Percentiles rank a stretch among this genome's conserved stretches.
phyloP scores from a whole-genome alignment of 2,797 vertebrate species.

The Bradypodion ventrale region DNA sequence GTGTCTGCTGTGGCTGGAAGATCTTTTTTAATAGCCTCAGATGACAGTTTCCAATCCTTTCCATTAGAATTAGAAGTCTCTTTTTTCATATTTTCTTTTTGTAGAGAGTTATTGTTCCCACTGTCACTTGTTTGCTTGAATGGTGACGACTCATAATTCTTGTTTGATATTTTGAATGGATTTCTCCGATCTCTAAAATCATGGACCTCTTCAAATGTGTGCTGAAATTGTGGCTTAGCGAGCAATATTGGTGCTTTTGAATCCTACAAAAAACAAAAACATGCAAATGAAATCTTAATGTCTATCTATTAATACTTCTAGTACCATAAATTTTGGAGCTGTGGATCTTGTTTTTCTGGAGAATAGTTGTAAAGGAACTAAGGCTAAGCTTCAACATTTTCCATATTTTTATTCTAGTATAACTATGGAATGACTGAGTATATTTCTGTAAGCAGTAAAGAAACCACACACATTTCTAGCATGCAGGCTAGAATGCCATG shows the following conservation, averaged over 20 bases:
- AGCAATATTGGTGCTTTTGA: constrained; percentile 53
- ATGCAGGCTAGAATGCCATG: background rate
- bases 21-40: constrained; percentile 64
- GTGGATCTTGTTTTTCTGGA: background rate
- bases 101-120: constrained; percentile 25
- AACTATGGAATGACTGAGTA: background rate
- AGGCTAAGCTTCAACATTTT: background rate
- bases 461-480: background rate
- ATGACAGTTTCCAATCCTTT: constrained; percentile 46
- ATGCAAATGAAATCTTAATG: constrained; percentile 19
- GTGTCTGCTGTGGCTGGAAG: constrained; percentile 72
- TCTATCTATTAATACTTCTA: background rate
- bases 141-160: constrained; percentile 68
- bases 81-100: constrained; percentile 40
- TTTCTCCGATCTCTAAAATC: constrained; percentile 78
- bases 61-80: constrained; percentile 5
- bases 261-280: constrained; percentile 73
- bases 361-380: background rate
- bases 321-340: background rate
- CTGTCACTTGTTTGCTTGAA: constrained; percentile 70
- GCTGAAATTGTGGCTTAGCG: constrained; percentile 21
- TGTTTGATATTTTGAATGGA: constrained; percentile 84
- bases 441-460: background rate
- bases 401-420: background rate
- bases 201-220: constrained; percentile 37